These are phyloP conservation scores for Dipodomys stephensi DNA, from an alignment of 2,113 vertebrate species.

Conservation along the genomic window DNA sequence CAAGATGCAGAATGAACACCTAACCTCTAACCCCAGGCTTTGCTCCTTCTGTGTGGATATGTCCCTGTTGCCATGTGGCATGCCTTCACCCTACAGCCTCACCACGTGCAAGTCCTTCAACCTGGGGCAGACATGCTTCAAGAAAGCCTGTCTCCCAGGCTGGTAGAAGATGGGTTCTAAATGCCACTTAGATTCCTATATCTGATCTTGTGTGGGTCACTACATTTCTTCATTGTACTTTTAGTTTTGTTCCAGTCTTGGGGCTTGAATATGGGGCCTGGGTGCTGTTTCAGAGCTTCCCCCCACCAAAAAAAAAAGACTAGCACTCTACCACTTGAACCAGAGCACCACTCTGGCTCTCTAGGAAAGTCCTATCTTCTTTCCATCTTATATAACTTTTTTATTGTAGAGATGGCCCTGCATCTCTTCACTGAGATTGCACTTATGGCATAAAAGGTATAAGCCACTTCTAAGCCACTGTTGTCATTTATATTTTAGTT, in stretches of 20 bases:
- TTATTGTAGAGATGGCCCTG: not conserved
- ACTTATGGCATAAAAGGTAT: not conserved
- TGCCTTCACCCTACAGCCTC: not conserved
- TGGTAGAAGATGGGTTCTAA: not conserved
- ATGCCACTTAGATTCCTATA: not conserved
- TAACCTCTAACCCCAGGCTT: not conserved
- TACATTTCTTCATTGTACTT: not conserved
- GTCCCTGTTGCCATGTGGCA: not conserved
- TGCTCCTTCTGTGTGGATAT: not conserved
- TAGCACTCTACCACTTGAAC: no score
- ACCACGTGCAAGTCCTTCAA: not conserved
- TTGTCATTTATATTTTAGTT: not conserved
- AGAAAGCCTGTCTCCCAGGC: not conserved
- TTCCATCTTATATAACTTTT: not conserved
- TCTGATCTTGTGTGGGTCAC: not conserved
- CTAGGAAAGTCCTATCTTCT: not conserved
- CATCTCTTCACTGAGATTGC: not conserved
- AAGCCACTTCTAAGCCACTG: not conserved
- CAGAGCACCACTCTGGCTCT: no score
- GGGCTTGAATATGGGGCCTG: no score
- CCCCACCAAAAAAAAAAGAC: no score
- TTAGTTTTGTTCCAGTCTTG: no score
- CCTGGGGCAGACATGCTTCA: no score
- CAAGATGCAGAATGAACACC: not conserved
- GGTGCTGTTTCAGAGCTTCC: no score